These are phyloP conservation scores for Teleogryllus oceanicus DNA, from an alignment of 2,888 invertebrate species.

Conservation along the genomic window DNA sequence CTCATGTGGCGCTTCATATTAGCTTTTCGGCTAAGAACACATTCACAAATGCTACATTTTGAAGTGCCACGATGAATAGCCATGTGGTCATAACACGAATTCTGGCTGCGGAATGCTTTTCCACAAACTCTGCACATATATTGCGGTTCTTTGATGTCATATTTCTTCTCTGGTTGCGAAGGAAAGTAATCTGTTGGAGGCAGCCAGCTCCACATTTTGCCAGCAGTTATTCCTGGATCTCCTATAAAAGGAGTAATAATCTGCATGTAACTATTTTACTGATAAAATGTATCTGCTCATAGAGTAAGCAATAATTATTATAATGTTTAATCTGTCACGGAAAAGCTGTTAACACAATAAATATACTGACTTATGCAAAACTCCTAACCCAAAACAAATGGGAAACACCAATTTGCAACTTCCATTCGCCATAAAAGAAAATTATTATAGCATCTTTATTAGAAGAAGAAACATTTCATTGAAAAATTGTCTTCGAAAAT, in stretches of 20 bases:
- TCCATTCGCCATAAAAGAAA: no score
- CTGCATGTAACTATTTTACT: not conserved
- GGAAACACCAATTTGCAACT: no score
- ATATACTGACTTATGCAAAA: no score
- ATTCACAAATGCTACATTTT: slow-evolving; percentile 51
- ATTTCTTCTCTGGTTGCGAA: slow-evolving; percentile 22
- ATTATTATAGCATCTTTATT: no score
- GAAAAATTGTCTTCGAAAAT: no score
- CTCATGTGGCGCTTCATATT: slow-evolving; percentile 34
- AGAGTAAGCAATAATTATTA: not conserved
- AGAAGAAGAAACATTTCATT: no score
- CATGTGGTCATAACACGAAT: slow-evolving; percentile 48
- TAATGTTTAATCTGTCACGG: not conserved
- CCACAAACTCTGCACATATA: slow-evolving; percentile 36
- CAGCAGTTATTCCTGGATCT: slow-evolving; percentile 25
- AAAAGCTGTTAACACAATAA: not conserved
- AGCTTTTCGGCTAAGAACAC: slow-evolving; percentile 49
- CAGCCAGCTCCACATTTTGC: slow-evolving; percentile 25
- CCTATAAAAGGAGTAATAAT: slow-evolving; percentile 29
- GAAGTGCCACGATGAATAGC: slow-evolving; percentile 53
- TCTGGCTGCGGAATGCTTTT: slow-evolving; percentile 35
- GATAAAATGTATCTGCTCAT: not conserved
- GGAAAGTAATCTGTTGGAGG: not conserved
- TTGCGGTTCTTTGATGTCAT: not conserved
- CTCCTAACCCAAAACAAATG: no score